Evolutionary conservation across 2,888 invertebrate genomes (phyloP).

Genomic region (Andrena chrysosceles): DNA sequence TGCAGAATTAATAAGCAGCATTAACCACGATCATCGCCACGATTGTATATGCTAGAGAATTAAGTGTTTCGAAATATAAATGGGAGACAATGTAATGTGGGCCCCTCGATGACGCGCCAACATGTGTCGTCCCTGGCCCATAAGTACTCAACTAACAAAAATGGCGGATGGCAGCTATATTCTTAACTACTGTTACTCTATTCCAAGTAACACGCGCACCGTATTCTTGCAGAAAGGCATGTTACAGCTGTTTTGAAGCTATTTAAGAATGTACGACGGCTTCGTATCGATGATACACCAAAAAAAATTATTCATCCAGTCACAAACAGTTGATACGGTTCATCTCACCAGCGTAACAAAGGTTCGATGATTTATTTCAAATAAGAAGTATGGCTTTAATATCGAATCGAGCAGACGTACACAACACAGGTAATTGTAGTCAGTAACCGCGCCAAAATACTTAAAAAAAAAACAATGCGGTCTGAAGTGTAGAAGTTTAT

Average conservation of each 20-base stretch:
- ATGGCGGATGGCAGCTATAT: conserved; percentile 65
- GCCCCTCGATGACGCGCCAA: conserved; percentile 51
- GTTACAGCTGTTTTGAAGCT: background rate
- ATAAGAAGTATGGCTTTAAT: conserved; percentile 2
- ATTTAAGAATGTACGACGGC: background rate
- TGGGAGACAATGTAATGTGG: conserved; percentile 24
- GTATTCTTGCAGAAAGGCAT: background rate
- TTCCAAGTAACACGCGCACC: conserved; percentile 22
- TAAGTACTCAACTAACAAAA: conserved; percentile 72
- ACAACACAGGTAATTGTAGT: conserved; percentile 32
- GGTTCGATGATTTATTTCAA: conserved; percentile 3
- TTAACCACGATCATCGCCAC: background rate
- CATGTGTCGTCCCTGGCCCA: conserved; percentile 72
- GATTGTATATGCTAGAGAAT: background rate
- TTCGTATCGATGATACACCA: background rate
- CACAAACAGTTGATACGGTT: conserved; percentile 8
- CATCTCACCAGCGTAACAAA: conserved; percentile 19
- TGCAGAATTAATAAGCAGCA: conserved; percentile 2
- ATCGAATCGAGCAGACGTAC: conserved; percentile 4
- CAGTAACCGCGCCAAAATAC: background rate
- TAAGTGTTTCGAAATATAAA: conserved; percentile 1
- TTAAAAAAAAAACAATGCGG: conserved; percentile 12
- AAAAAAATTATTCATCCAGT: background rate
- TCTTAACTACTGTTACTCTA: conserved; percentile 27
- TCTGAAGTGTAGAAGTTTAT: conserved; percentile 13